phyloP scores from a whole-genome alignment of 2,797 vertebrate genomes.

The Chloroceryle amazona region DNA sequence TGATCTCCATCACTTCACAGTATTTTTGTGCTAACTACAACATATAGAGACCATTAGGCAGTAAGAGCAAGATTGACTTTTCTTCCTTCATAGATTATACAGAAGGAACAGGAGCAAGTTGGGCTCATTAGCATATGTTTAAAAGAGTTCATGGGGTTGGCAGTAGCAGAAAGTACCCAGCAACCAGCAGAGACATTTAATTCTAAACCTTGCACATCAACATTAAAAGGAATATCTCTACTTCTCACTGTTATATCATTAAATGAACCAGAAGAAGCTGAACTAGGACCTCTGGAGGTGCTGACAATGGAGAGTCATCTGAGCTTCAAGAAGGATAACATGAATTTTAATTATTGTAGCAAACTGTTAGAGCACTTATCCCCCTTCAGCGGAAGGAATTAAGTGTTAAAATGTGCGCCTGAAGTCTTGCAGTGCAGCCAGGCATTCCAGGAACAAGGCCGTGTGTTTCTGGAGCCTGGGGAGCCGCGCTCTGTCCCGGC shows the following conservation, averaged over 20 bases:
- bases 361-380: not conserved
- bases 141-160: slow-evolving; percentile 58
- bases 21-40: slow-evolving; percentile 65
- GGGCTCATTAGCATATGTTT: slow-evolving; percentile 59
- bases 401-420: not conserved
- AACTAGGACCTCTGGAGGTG: slow-evolving; percentile 59
- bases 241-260: slow-evolving; percentile 48
- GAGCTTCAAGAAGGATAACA: not conserved
- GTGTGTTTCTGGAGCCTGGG: accelerated
- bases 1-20: slow-evolving; percentile 28
- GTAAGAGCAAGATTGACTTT: slow-evolving; percentile 60
- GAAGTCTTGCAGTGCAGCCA: not conserved
- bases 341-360: slow-evolving; percentile 41
- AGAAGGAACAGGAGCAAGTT: slow-evolving; percentile 37
- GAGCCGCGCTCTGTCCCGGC: accelerated
- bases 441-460: not conserved
- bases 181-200: slow-evolving; percentile 63
- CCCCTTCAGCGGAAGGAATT: not conserved
- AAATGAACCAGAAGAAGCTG: slow-evolving; percentile 42
- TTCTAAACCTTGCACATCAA: slow-evolving; percentile 48
- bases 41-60: slow-evolving; percentile 52
- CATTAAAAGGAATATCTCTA: slow-evolving; percentile 41
- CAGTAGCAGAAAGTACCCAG: slow-evolving; percentile 47
- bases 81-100: slow-evolving; percentile 63
- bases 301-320: slow-evolving; percentile 37